Base-by-base conservation (phyloP, 1,140 invertebrate genomes). In the Nasonia giraulti region DNA sequence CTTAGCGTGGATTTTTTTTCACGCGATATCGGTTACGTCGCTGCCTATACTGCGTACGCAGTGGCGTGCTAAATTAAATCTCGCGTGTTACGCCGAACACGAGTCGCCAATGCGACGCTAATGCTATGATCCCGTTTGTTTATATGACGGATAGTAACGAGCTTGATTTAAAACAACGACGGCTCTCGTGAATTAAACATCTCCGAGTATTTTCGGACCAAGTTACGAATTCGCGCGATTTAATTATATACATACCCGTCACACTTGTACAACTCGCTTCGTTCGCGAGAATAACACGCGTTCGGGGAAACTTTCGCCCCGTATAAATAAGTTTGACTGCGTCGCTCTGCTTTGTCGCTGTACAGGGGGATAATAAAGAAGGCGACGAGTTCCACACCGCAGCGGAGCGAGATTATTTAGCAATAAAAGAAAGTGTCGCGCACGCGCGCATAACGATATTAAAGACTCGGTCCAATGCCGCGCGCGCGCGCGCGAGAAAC, bases 381-480 rank as follows among this genome's bases (percentile, higher is more conserved):
- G 55, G 8, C 40, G 40, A 44, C 14, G 62, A 66, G 62, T 20
- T 71, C 2, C 4, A 31, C 6, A 33, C 12, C 27, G 1, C 10
- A 2, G 11, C 14, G 71, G 33, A 33, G 73, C 73, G 73, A 47
- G 82, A 84, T 84, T 84, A 84, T 84, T 84, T 79, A 55, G 76
- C 76, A 79, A 84, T 84, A 84, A 84, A 84, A 78, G 82, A 84
- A 84, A 84, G 76, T 71, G 82, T 77, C 82, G 74, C 82, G 10
- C 74, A 20, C 40, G 55, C 73, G 31, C 44, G 62, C 66, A 79
- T 79, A 79, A 79, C 76, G 73, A 84, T 84, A 84, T 84, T 79
- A 84, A 84, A 84, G 33, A 20, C 55, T 20, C 23, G 44, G 69
- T 27, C 80, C 20, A 55, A 44, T 23, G 80, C 31, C 23, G n/a